Base-by-base conservation (phyloP, 2,888 invertebrate genomes). In the Elmis aenea region DNA sequence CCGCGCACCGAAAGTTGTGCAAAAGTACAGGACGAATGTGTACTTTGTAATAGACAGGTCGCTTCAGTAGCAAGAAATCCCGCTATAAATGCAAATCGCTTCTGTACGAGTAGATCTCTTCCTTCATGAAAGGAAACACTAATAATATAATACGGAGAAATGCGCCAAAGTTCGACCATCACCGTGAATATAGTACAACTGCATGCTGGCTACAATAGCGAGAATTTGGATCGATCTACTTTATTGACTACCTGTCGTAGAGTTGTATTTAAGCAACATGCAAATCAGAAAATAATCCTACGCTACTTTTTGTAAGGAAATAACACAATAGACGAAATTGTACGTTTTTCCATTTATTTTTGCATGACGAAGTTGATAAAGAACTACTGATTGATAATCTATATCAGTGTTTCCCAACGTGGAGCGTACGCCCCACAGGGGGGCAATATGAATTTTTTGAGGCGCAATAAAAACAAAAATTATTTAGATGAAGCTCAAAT, bases 1-100 rank as follows among this genome's bases (percentile, higher is more conserved):
- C 18, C 18, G 18, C 18, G 5, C 18, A 18, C 5, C 5, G 18
- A 18, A 18, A 6, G 5, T 6, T 8, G 18, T 6, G 8, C 5
- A 6, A 18, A 18, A 8, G 8, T 5, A 18, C 18, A 6, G 18
- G 18, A 18, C 8, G 8, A 6, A 8, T 18, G 8, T 18, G 18
- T 18, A 18, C 8, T 44, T 51, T 47, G 48, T 49, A 49, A 51
- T 49, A 45, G 49, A 46, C 38, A 46, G 42, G 33, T 35, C 38
- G 33, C 28, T 39, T 41, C 44, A 43, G 44, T 45, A 28, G 45
- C 42, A 33, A 38, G 33, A 46, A 47, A 47, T 44, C 44, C 45
- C 37, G 45, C 45, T 42, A 42, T 45, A 52, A 53, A 53, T 51
- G 53, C 48, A 50, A 53, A 53, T 52, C 44, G 45, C 37, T 49